These are phyloP conservation scores for Carpatolechia fugitivella DNA, from an alignment of 2,888 invertebrate genomes.

Conservation along the genomic window DNA sequence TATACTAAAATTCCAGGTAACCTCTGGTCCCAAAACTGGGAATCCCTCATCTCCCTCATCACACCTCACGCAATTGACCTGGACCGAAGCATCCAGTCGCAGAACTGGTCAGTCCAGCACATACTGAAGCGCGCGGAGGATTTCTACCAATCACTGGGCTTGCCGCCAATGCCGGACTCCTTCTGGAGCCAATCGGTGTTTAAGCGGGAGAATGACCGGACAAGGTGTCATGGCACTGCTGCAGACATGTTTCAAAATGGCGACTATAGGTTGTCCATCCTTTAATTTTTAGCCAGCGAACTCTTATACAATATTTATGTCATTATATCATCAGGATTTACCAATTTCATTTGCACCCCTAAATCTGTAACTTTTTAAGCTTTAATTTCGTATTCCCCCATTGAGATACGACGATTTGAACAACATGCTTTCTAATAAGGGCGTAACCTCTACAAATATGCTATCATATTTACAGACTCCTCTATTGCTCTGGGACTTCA, in stretches of 20 bases:
- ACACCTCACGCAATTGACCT: conserved; percentile 72
- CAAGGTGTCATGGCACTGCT: conserved; percentile 84
- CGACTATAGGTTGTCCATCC: conserved; percentile 87
- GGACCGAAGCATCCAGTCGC: conserved; percentile 66
- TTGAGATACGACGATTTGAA: too few relatives aligned
- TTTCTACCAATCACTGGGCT: conserved; percentile 82
- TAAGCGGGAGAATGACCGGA: conserved; percentile 35
- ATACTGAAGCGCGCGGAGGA: conserved; percentile 84
- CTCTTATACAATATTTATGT: too few relatives aligned
- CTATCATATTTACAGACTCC: conserved; percentile 70
- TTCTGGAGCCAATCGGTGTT: conserved; percentile 83
- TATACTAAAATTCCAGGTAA: conserved; percentile 55
- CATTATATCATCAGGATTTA: too few relatives aligned
- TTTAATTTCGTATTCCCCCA: too few relatives aligned
- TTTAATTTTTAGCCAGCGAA: too few relatives aligned
- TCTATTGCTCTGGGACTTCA: conserved; percentile 81
- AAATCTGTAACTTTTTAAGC: too few relatives aligned
- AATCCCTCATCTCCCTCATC: conserved; percentile 76
- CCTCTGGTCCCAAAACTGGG: conserved; percentile 87
- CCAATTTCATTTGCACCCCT: too few relatives aligned
- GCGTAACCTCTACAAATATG: too few relatives aligned
- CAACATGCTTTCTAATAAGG: too few relatives aligned
- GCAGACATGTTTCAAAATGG: conserved; percentile 83
- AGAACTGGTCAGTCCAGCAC: conserved; percentile 77
- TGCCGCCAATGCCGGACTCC: conserved; percentile 78